Percentiles rank a stretch among this genome's conserved stretches.
phyloP scores from a whole-genome alignment of 1,140 invertebrate genomes.

The Drosophila persimilis region DNA sequence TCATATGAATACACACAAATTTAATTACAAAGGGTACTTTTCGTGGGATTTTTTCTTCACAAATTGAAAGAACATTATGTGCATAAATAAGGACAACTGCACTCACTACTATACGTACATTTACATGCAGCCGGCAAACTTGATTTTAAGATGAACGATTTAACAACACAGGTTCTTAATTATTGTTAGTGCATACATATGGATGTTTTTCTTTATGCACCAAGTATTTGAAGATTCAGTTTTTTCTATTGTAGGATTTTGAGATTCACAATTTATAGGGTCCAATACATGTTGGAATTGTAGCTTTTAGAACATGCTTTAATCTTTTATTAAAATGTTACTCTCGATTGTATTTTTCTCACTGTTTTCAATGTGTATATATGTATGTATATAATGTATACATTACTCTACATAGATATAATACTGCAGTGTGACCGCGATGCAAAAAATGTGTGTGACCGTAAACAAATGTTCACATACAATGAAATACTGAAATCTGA shows the following conservation, averaged over 20 bases:
- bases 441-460: too few species aligned
- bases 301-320: conserved; percentile 12
- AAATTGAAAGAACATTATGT: background rate
- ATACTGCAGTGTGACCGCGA: too few species aligned
- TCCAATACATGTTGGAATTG: background rate
- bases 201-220: conserved; percentile 41
- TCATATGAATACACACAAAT: conserved; percentile 19
- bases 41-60: conserved; percentile 16
- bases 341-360: conserved; percentile 31
- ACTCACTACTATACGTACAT: conserved; percentile 30
- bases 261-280: conserved; percentile 26
- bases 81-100: background rate
- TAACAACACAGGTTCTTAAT: conserved; percentile 47
- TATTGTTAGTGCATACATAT: conserved; percentile 49
- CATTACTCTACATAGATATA: conserved; percentile 17
- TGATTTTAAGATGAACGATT: conserved; percentile 15
- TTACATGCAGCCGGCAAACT: conserved; percentile 40
- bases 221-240: conserved; percentile 10
- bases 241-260: conserved; percentile 15
- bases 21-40: conserved; percentile 27
- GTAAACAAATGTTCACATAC: too few species aligned
- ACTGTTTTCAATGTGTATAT: conserved; percentile 39
- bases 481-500: too few species aligned
- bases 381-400: conserved; percentile 40
- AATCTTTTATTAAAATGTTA: conserved; percentile 32